Percentiles rank a stretch among this genome's conserved stretches.
phyloP scores from a whole-genome alignment of 2,797 vertebrate genomes.

The Gymnocypris eckloni region DNA sequence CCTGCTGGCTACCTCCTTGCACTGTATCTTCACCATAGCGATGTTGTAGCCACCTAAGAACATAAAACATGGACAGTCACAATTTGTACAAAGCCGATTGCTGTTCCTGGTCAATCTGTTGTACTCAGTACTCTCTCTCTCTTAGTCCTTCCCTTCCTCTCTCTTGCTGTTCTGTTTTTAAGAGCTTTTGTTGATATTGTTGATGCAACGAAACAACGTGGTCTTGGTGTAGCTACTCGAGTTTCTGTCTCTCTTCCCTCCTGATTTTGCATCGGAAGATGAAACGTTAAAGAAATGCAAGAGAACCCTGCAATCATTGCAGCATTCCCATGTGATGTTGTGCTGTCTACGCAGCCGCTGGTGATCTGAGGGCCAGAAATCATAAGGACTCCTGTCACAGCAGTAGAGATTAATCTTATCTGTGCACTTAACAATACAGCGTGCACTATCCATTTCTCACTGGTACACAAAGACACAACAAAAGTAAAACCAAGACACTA shows the following conservation, averaged over 20 bases:
- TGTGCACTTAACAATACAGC: constrained; percentile 57
- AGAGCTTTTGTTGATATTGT: constrained; percentile 68
- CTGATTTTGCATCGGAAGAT: constrained; percentile 46
- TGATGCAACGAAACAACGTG: constrained; percentile 61
- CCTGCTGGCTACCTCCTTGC: constrained; percentile 71
- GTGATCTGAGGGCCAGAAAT: constrained; percentile 67
- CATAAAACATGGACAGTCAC: constrained; percentile 68
- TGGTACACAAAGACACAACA: constrained; percentile 15
- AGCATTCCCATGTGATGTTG: constrained; percentile 63
- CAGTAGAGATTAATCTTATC: constrained; percentile 65
- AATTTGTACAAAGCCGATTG: constrained; percentile 76
- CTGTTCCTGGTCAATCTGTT: constrained; percentile 74
- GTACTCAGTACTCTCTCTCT: constrained; percentile 64
- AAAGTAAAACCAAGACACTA: constrained; percentile 24
- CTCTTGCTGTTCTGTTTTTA: constrained; percentile 61
- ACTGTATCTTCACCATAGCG: constrained; percentile 62
- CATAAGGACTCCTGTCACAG: constrained; percentile 49
- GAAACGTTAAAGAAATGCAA: constrained; percentile 26
- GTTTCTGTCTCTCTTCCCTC: constrained; percentile 63
- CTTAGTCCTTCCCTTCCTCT: constrained; percentile 53
- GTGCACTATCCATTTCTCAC: constrained; percentile 59
- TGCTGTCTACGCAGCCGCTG: constrained; percentile 55
- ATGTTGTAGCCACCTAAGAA: constrained; percentile 72
- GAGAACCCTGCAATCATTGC: constrained; percentile 58
- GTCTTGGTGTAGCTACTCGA: constrained; percentile 65